Evolutionary conservation across 92 coral and sea anemone genomes (phyloP).

Genomic region (Zoanthus sociatus): DNA sequence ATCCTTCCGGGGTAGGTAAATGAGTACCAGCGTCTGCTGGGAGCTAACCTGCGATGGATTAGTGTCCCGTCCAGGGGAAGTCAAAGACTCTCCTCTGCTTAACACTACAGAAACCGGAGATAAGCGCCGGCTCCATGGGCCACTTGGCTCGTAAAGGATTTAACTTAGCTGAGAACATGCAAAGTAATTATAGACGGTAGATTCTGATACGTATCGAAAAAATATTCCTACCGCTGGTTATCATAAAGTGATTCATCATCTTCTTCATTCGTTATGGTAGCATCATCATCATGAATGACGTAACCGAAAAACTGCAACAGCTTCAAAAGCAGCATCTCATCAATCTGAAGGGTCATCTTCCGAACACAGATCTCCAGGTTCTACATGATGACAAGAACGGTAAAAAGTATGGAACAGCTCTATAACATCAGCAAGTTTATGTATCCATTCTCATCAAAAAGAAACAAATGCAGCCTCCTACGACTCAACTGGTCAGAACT

Average conservation of each 20-base stretch:
- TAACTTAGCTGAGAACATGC: too few species aligned
- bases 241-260: constrained; percentile 86
- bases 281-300: constrained; percentile 96
- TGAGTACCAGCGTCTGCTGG: too few species aligned
- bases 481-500: neutral
- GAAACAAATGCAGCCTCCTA: neutral
- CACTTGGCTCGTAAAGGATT: too few species aligned
- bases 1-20: too few species aligned
- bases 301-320: constrained; percentile 96
- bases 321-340: constrained; percentile 88
- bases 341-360: constrained; percentile 94
- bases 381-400: constrained; percentile 45
- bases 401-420: neutral
- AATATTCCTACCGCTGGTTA: constrained; percentile 65
- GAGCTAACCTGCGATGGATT: too few species aligned
- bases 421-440: neutral
- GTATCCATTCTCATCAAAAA: neutral
- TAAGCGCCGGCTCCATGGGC: too few species aligned
- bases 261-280: constrained; percentile 76
- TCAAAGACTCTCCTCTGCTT: too few species aligned
- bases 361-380: constrained; percentile 82
- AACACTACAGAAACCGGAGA: too few species aligned
- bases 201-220: too few species aligned
- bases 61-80: too few species aligned
- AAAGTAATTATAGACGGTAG: too few species aligned